These are phyloP conservation scores for Rhingia rostrata DNA, from an alignment of 2,888 invertebrate species.

Conservation along the genomic window DNA sequence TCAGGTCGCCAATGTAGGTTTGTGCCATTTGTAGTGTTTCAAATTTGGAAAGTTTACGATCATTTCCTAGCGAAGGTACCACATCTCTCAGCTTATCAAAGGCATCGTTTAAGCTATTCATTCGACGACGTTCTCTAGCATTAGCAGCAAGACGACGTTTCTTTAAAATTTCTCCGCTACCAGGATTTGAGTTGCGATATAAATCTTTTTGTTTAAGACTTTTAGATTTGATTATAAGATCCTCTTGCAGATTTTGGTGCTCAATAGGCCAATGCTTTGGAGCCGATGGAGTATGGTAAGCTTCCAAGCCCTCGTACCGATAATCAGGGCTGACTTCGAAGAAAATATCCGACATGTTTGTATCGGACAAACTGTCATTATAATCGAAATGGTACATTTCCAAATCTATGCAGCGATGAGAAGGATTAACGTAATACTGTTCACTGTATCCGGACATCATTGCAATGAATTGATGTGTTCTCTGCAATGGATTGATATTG, in stretches of 20 bases:
- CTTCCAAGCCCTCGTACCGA: slow-evolving; percentile 30
- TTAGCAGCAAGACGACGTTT: slow-evolving; percentile 89
- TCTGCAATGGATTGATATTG: slow-evolving; percentile 44
- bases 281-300: slow-evolving; percentile 14
- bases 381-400: slow-evolving; percentile 71
- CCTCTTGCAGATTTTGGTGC: slow-evolving; percentile 31
- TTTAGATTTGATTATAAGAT: slow-evolving; percentile 39
- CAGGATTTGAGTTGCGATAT: slow-evolving; percentile 27
- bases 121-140: slow-evolving; percentile 88
- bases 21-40: slow-evolving; percentile 92
- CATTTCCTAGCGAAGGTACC: slow-evolving; percentile 88
- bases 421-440: slow-evolving; percentile 59
- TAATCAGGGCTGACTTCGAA: slow-evolving; percentile 62
- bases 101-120: slow-evolving; percentile 90
- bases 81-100: slow-evolving; percentile 89
- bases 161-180: slow-evolving; percentile 76
- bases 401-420: slow-evolving; percentile 51
- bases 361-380: slow-evolving; percentile 73
- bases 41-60: slow-evolving; percentile 89
- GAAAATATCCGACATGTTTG: slow-evolving; percentile 71
- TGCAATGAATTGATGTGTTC: slow-evolving; percentile 23
- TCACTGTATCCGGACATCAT: slow-evolving; percentile 69
- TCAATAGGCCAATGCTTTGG: slow-evolving; percentile 26
- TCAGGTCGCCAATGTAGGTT: slow-evolving; percentile 88
- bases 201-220: slow-evolving; percentile 48